These are phyloP conservation scores for Orcinus orca DNA, from an alignment of 2,113 vertebrate genomes.

Conservation along the genomic window DNA sequence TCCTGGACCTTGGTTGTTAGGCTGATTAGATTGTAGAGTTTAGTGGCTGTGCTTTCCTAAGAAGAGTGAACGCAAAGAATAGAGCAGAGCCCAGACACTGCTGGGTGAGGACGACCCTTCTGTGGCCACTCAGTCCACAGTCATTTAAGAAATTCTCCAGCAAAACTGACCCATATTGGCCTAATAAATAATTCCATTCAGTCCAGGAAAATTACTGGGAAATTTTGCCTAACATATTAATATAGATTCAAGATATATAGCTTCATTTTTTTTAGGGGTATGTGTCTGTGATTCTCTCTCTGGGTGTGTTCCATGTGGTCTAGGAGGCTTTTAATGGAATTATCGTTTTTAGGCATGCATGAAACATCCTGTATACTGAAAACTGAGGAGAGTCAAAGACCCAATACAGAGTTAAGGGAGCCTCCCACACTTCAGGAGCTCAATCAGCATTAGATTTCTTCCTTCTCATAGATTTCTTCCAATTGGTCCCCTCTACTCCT, in stretches of 20 bases:
- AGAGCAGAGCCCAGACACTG: background rate
- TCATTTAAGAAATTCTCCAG: background rate
- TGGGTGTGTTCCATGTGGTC: background rate
- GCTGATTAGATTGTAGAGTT: background rate
- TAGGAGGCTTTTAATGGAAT: background rate
- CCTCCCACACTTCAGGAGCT: background rate
- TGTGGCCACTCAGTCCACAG: background rate
- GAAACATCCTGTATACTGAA: background rate
- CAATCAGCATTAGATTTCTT: background rate
- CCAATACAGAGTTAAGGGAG: background rate
- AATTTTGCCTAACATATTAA: background rate
- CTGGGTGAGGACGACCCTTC: rapidly evolving
- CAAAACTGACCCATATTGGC: background rate
- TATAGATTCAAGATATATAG: background rate
- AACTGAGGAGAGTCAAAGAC: background rate
- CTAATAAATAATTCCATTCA: background rate
- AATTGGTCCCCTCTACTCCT: background rate
- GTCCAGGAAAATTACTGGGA: background rate
- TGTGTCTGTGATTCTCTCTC: background rate
- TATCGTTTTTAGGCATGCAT: background rate
- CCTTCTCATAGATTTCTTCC: background rate
- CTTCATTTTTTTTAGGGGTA: background rate
- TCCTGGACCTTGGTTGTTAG: background rate
- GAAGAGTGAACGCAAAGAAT: rapidly evolving
- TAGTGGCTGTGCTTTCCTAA: background rate